Evolutionary conservation across 1,140 invertebrate species (phyloP).

Genomic region (Pseudoatta argentina): DNA sequence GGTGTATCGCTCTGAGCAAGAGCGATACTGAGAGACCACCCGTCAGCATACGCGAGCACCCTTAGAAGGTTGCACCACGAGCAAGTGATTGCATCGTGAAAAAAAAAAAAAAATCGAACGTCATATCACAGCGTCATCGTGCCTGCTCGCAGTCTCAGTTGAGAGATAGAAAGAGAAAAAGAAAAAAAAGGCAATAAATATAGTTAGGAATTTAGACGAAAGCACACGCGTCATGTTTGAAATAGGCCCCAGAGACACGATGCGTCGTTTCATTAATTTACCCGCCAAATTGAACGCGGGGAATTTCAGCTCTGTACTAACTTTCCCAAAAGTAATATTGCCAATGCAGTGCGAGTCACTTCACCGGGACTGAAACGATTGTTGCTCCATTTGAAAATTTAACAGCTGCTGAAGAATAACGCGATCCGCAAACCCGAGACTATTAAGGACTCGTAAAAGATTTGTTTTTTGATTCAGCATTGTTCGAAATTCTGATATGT

Average conservation of each 20-base stretch:
- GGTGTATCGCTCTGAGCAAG: slow-evolving; percentile 26
- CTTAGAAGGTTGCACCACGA: background rate
- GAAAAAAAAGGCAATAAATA: background rate
- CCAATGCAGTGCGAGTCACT: slow-evolving; percentile 19
- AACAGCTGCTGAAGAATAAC: background rate
- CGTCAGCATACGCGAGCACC: background rate
- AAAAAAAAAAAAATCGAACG: background rate
- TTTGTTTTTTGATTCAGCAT: background rate
- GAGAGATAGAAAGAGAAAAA: background rate
- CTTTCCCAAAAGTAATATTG: slow-evolving; percentile 12
- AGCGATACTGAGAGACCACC: slow-evolving; percentile 12
- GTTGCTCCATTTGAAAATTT: background rate
- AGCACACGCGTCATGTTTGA: slow-evolving; percentile 37
- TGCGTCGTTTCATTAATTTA: slow-evolving; percentile 44
- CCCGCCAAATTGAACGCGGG: slow-evolving; percentile 35
- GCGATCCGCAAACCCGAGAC: background rate
- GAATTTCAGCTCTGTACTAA: slow-evolving; percentile 36
- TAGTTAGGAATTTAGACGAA: slow-evolving; percentile 30
- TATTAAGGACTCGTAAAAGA: background rate
- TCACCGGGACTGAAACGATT: slow-evolving; percentile 4
- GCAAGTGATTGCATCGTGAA: background rate
- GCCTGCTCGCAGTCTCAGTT: background rate
- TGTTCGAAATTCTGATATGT: background rate
- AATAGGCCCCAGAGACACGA: slow-evolving; percentile 45
- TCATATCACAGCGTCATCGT: background rate